Evolutionary conservation across 2,113 vertebrate species (phyloP).

Genomic region (Galbula dea): DNA sequence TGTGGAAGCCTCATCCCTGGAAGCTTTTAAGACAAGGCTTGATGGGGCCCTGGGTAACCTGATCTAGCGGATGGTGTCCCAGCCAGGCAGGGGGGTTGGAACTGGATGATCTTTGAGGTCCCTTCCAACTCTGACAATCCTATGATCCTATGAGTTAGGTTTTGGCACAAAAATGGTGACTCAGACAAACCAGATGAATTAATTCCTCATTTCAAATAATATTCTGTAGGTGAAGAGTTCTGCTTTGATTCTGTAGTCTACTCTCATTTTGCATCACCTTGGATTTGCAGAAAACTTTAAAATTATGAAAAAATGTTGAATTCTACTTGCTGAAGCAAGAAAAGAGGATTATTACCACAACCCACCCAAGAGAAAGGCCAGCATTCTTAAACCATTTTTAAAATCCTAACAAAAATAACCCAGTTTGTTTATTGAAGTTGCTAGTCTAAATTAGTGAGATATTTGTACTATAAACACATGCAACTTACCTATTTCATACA

Average conservation of each 20-base stretch:
- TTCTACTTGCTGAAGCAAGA: not conserved
- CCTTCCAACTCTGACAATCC: too few relatives aligned
- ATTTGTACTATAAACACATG: not conserved
- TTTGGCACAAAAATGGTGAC: not conserved
- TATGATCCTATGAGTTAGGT: too few relatives aligned
- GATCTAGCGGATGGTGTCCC: too few relatives aligned
- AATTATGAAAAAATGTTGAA: not conserved
- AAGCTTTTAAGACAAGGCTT: too few relatives aligned
- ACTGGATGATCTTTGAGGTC: too few relatives aligned
- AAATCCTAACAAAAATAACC: not conserved
- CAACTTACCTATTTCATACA: constrained; percentile 94
- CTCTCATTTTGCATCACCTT: not conserved
- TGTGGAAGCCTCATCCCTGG: too few relatives aligned
- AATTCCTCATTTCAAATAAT: not conserved
- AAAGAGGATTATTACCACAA: not conserved
- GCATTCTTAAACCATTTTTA: not conserved
- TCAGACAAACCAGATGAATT: not conserved
- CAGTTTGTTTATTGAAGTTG: not conserved
- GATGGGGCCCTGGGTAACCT: too few relatives aligned
- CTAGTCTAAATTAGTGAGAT: not conserved
- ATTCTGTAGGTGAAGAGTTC: not conserved
- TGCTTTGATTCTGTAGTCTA: not conserved
- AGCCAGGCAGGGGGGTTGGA: too few relatives aligned
- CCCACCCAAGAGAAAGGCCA: not conserved
- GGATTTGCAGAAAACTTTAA: not conserved